A percentile compares a stretch with the other conserved stretches of the same genome.
These are phyloP conservation scores for Chaenogobius annularis DNA, from an alignment of 2,113 vertebrate species.

Conservation along the genomic window DNA sequence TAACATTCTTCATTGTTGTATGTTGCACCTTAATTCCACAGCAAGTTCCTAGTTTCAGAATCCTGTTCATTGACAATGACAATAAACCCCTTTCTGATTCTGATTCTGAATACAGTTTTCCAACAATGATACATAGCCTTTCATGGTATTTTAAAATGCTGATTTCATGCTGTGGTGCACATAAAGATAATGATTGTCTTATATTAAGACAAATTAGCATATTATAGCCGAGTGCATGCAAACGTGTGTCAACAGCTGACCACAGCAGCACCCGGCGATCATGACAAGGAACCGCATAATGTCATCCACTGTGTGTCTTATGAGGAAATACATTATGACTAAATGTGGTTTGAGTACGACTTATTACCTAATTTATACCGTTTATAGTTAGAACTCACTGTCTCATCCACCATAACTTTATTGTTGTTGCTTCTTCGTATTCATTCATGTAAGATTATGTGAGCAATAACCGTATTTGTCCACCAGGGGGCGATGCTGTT, in stretches of 20 bases:
- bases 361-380: too few species aligned
- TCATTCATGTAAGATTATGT: too few species aligned
- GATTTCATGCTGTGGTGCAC: not conserved
- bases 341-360: not conserved
- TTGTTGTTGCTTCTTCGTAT: not conserved
- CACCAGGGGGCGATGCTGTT: conserved; percentile 68
- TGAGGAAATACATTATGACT: conserved; percentile 10
- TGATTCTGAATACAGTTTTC: too few species aligned
- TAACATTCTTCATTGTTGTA: too few species aligned
- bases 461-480: conserved; percentile 19
- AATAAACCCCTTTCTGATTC: too few species aligned
- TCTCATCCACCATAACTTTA: not conserved
- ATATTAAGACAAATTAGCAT: not conserved
- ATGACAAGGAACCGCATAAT: conserved; percentile 18
- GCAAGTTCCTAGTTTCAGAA: too few species aligned
- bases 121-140: not conserved
- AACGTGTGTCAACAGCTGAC: not conserved
- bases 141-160: not conserved
- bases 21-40: too few species aligned
- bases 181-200: not conserved
- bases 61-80: too few species aligned
- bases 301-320: conserved; percentile 1
- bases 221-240: conserved; percentile 4
- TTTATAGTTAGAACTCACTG: too few species aligned
- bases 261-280: conserved; percentile 22